A percentile compares a stretch with the other conserved stretches of the same genome.
These are phyloP conservation scores for Cephus nigrinus DNA, from an alignment of 2,888 invertebrate genomes.

Conservation along the genomic window DNA sequence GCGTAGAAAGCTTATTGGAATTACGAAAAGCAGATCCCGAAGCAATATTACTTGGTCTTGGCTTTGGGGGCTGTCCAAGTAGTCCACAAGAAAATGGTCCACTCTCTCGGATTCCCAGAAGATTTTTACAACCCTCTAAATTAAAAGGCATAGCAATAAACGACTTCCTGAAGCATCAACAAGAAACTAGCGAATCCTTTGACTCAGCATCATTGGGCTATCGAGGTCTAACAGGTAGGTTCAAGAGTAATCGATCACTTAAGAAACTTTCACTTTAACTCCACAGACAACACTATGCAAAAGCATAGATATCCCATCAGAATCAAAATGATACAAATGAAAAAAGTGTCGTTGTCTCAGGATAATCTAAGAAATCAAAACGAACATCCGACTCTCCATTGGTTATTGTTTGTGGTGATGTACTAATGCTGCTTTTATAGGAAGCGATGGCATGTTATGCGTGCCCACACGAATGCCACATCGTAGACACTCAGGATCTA, in stretches of 20 bases:
- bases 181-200: slow-evolving; percentile 77
- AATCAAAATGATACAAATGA: not conserved
- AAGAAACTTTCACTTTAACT: not conserved
- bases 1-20: slow-evolving; percentile 85
- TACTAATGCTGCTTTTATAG: slow-evolving; percentile 55
- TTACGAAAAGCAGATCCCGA: slow-evolving; percentile 90
- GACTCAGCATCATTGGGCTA: slow-evolving; percentile 83
- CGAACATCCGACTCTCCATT: not conserved
- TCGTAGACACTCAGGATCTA: slow-evolving; percentile 62
- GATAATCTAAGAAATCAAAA: not conserved
- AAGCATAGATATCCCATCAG: not conserved
- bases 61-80: slow-evolving; percentile 78
- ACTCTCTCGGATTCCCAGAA: slow-evolving; percentile 82
- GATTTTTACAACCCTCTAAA: slow-evolving; percentile 85
- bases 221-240: slow-evolving; percentile 78
- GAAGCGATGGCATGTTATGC: slow-evolving; percentile 59
- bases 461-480: slow-evolving; percentile 52
- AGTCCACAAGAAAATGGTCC: slow-evolving; percentile 71
- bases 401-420: not conserved
- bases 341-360: not conserved
- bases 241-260: not conserved
- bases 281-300: not conserved
- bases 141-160: slow-evolving; percentile 81
- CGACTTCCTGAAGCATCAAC: slow-evolving; percentile 80
- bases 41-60: slow-evolving; percentile 83